Base-by-base conservation (phyloP, 2,797 vertebrate genomes). In the Scolopax bukidnonensis region DNA sequence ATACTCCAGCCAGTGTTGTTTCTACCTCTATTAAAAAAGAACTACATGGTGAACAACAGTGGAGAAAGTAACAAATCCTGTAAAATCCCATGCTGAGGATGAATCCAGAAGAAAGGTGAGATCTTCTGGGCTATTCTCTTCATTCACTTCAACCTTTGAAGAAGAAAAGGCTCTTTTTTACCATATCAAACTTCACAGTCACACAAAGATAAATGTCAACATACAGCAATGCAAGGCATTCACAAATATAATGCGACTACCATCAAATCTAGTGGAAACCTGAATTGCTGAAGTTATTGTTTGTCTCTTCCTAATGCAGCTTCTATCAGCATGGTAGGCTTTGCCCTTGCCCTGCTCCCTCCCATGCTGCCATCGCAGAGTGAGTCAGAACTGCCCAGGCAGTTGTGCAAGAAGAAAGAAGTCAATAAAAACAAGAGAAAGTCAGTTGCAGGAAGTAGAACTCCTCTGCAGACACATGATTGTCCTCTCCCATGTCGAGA, bases 311-410 rank as follows among this genome's bases (percentile, higher is more conserved):
- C 20, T 50, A 38, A 13, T 1, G 25, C 5, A 59, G 17, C 19
- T 4, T 68, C 56, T 28, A 36, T n/a, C 32, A 0, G 0, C 10
- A 30, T 7, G 4, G 33, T 20, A 69, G 76, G 36, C 24, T 79
- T 54, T 84, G 50, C 18, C 51, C 50, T 64, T 2, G 0, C 25
- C 8, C 43, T 75, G 41, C 33, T 84, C 33, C 63, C 27, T 68
- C 33, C 77, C 74, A 43, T 3, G 4, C 15, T 78, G 63, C 24
- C 69, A 30, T 16, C 4, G 1, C 53, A 54, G 40, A 48, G n/a
- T 10, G 3, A 56, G 16, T 13, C 54, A 82, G n/a, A 87, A 32
- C 17, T 36, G 28, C 27, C 63, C 4, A 2, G 74, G 75, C 38
- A 30, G 10, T 12, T 45, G 32, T 67, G 53, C 33, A 64, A 89